Evolutionary conservation across 1,140 invertebrate genomes (phyloP), one percentile per base, ranked within the genome.

Genomic region (Bombyx mandarina): DNA sequence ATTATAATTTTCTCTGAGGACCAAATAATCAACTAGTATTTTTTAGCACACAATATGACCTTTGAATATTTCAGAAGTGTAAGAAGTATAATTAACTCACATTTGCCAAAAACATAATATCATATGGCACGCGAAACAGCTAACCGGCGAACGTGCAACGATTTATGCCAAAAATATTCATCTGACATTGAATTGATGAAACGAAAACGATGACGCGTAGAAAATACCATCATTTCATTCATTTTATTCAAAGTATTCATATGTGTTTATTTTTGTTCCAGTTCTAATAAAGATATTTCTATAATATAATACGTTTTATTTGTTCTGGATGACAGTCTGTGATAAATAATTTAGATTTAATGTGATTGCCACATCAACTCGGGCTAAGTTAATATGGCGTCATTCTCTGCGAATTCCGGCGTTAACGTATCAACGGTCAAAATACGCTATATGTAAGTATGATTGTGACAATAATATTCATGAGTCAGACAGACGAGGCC

Each of bases 401-500:
- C 75, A 79, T 78, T 73, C 71, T 74, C 65, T 60, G 64, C 63
- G 71, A 82, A 79, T 79, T 70, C 70, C 67, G 63, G 56, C 64
- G 70, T 67, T 70, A 67, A 62, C 66, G 67, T 73, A 74, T 72
- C 63, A 74, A 77, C 71, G 70, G 73, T 62, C 68, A 79, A 78
- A 78, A 79, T 71, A 71, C 73, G 72, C 72, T 65, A 66, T 72
- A 75, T 81, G 43, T 18, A 44, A 54, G 26, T 72, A 77, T 71
- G 75, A 71, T 75, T 75, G 68, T 71, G 78, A 78, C 80, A 84
- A 82, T 82, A 82, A 82, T 82, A 84, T 71, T 75, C 62, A 65
- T 86, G 83, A 86, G 66, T 86, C 83, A 86, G 67, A 58, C 61
- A 73, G 57, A 56, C 54, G 62, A 67, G 65, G 61, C 68, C 57